A percentile compares a stretch with the other conserved stretches of the same genome.
Conservation (phyloP, 2,113 vertebrate species). For the Cichladusa arquata region DNA sequence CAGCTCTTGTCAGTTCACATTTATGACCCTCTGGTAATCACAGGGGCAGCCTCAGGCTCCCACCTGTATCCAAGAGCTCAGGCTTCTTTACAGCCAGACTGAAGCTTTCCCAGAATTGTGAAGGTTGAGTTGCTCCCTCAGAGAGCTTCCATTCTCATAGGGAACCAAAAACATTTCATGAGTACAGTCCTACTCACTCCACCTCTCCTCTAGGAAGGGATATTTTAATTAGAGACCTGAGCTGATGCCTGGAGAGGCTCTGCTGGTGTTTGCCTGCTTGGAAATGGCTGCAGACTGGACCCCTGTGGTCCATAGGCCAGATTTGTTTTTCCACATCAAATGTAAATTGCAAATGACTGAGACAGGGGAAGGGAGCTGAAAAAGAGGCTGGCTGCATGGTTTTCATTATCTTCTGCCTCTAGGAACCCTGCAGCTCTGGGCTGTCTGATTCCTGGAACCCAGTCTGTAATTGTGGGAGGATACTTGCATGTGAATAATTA, state of each 20-base stretch:
- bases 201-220: not conserved
- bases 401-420: not conserved
- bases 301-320: not conserved
- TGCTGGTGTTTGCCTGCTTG: not conserved
- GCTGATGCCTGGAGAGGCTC: not conserved
- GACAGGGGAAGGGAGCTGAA: not conserved
- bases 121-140: not conserved
- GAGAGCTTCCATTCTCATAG: not conserved
- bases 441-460: not conserved
- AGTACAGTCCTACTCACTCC: not conserved
- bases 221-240: not conserved
- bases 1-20: not conserved
- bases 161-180: not conserved
- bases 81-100: not conserved
- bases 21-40: not conserved
- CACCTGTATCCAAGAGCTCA: not conserved
- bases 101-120: not conserved
- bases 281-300: not conserved
- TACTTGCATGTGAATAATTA: not conserved
- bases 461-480: not conserved
- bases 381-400: not conserved
- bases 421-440: not conserved
- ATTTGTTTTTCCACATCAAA: not conserved
- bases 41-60: not conserved
- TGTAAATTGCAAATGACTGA: not conserved